phyloP scores from a whole-genome alignment of 2,797 vertebrate genomes.

The Molossus molossus region DNA sequence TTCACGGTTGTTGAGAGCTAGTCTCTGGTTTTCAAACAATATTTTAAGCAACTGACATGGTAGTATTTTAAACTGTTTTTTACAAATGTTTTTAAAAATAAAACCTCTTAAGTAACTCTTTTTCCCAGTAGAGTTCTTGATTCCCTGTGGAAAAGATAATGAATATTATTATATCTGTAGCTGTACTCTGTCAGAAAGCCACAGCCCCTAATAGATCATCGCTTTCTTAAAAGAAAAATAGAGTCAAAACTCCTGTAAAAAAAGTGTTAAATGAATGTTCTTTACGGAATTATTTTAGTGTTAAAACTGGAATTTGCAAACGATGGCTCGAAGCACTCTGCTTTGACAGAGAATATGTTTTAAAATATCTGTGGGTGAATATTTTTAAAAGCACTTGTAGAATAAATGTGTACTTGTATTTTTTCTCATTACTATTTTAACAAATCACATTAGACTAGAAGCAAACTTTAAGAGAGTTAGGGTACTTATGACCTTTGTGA shows the following conservation, averaged over 20 bases:
- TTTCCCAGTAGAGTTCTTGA: background rate
- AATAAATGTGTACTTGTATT: constrained; percentile 10
- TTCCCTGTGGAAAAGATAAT: constrained; percentile 19
- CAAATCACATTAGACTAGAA: background rate
- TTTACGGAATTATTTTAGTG: background rate
- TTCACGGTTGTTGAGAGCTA: background rate
- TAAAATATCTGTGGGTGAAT: background rate
- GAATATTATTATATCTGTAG: constrained; percentile 39
- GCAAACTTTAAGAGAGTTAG: background rate
- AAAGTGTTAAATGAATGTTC: constrained; percentile 26
- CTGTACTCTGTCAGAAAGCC: constrained; percentile 34
- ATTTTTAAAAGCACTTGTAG: background rate
- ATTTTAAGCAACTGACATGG: background rate
- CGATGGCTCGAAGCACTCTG: background rate
- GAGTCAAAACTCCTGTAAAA: constrained; percentile 10
- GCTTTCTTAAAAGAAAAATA: constrained; percentile 31
- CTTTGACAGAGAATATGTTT: constrained; percentile 33
- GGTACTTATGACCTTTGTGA: background rate
- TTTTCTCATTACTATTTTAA: constrained; percentile 31
- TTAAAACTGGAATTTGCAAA: constrained; percentile 54
- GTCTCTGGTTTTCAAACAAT: background rate
- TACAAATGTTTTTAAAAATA: constrained; percentile 1
- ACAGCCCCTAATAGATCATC: constrained; percentile 15
- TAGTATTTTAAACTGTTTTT: constrained; percentile 46
- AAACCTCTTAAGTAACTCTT: background rate